Conservation (phyloP, 2,888 invertebrate genomes). For the Netelia melanura region DNA sequence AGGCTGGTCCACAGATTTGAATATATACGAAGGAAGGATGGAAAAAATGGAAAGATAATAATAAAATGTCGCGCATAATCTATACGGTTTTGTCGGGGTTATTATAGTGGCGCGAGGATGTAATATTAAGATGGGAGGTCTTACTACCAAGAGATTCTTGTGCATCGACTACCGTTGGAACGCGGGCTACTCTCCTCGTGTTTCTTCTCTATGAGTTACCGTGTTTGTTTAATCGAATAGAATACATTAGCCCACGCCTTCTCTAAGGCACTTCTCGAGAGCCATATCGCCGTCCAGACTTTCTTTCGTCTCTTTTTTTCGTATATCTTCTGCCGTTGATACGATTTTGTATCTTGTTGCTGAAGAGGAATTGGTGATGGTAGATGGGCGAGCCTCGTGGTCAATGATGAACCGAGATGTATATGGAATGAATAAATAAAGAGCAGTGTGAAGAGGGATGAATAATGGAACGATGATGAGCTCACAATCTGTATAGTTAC, state of each 20-base stretch:
- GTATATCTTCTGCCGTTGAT: conserved; percentile 11
- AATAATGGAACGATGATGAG: conserved; percentile 37
- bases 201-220: conserved; percentile 72
- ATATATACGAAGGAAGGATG: neutral
- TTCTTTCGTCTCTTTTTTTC: conserved; percentile 20
- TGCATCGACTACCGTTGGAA: conserved; percentile 51
- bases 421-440: conserved; percentile 45
- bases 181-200: conserved; percentile 29
- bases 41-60: conserved; percentile 65
- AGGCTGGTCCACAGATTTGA: neutral
- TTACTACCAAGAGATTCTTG: conserved; percentile 46
- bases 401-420: conserved; percentile 34
- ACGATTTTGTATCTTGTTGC: conserved; percentile 14
- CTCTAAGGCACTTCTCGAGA: conserved; percentile 68
- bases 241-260: conserved; percentile 80
- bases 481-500: conserved; percentile 1
- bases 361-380: conserved; percentile 8
- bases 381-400: conserved; percentile 12
- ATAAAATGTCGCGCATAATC: conserved; percentile 67
- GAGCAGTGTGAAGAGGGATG: neutral
- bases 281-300: conserved; percentile 11
- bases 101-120: conserved; percentile 46
- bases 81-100: conserved; percentile 68
- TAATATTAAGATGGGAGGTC: conserved; percentile 76
- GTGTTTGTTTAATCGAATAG: conserved; percentile 80